Conservation (phyloP, 2,888 invertebrate species). For the Epiperipatus broadwayi region DNA sequence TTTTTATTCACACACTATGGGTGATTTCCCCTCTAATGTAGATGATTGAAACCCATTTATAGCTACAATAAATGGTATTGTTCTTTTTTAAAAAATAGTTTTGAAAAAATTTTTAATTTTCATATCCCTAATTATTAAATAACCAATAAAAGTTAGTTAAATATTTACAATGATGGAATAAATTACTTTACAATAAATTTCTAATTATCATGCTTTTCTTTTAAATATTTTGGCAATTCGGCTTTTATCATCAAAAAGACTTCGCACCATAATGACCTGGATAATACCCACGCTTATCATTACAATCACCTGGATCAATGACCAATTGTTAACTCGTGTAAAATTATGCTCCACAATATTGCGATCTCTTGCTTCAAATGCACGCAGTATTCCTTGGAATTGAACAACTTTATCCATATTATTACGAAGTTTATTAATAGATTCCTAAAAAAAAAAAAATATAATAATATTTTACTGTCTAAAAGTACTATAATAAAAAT, state of each 20-base stretch:
- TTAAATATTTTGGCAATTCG: constrained; percentile 22
- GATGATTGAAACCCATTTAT: no score
- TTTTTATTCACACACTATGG: no score
- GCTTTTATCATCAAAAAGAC: constrained; percentile 47
- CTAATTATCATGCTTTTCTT: no score
- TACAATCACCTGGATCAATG: constrained; percentile 46
- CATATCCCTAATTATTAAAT: no score
- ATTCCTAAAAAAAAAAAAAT: constrained; percentile 36
- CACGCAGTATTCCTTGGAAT: constrained; percentile 38
- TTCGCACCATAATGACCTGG: constrained; percentile 55
- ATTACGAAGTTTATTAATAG: constrained; percentile 40
- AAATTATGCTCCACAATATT: constrained; percentile 61
- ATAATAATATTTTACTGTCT: constrained; percentile 1
- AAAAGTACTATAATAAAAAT: constrained; percentile 19
- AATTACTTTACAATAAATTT: no score
- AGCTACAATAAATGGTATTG: no score
- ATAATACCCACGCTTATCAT: constrained; percentile 51
- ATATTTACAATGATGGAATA: no score
- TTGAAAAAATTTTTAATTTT: no score
- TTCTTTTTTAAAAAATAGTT: no score
- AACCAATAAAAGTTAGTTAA: no score
- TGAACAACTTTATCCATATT: constrained; percentile 26
- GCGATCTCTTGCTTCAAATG: constrained; percentile 57
- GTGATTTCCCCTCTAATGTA: no score
- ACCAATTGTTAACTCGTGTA: constrained; percentile 59